A percentile compares a stretch with the other conserved stretches of the same genome.
Evolutionary conservation across 2,113 vertebrate genomes (phyloP).

Genomic region (Lates calcarifer): DNA sequence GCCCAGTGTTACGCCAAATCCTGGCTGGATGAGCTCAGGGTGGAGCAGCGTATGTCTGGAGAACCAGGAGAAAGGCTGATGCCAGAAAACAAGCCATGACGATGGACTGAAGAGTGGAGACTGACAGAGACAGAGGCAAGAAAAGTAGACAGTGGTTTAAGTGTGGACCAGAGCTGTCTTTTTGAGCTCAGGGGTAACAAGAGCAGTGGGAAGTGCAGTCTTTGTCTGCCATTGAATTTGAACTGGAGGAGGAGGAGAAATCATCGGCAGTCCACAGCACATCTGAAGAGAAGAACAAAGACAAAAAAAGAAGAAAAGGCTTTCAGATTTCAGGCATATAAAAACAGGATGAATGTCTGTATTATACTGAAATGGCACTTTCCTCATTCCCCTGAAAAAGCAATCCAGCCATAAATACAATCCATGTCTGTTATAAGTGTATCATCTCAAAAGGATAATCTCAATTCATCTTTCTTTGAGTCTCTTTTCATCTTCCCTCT

Average conservation of each 20-base stretch:
- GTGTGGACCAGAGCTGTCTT: conserved; percentile 60
- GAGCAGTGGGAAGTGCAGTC: conserved; percentile 67
- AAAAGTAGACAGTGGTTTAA: conserved; percentile 53
- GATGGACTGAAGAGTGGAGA: conserved; percentile 18
- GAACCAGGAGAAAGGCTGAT: conserved; percentile 87
- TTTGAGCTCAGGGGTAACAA: conserved; percentile 69
- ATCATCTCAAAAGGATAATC: conserved; percentile 73
- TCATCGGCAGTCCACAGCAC: conserved; percentile 74
- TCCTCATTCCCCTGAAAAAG: conserved; percentile 63
- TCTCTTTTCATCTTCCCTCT: conserved; percentile 59
- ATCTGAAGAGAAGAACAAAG: conserved; percentile 80
- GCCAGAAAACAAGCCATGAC: conserved; percentile 89
- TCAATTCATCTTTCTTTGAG: conserved; percentile 68
- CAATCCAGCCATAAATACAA: conserved; percentile 70
- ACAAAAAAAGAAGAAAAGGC: conserved; percentile 64
- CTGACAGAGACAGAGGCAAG: conserved; percentile 26
- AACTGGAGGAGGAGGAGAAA: conserved; percentile 60
- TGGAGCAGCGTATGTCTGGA: conserved; percentile 83
- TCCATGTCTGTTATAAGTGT: conserved; percentile 61
- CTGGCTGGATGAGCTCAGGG: conserved; percentile 73
- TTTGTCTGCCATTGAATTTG: conserved; percentile 74
- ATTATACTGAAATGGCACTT: conserved; percentile 61
- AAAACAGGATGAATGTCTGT: conserved; percentile 61
- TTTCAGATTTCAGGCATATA: conserved; percentile 69
- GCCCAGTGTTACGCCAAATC: conserved; percentile 79